Base-by-base conservation (phyloP, 2,888 invertebrate species). In the Chironomus riparius region DNA sequence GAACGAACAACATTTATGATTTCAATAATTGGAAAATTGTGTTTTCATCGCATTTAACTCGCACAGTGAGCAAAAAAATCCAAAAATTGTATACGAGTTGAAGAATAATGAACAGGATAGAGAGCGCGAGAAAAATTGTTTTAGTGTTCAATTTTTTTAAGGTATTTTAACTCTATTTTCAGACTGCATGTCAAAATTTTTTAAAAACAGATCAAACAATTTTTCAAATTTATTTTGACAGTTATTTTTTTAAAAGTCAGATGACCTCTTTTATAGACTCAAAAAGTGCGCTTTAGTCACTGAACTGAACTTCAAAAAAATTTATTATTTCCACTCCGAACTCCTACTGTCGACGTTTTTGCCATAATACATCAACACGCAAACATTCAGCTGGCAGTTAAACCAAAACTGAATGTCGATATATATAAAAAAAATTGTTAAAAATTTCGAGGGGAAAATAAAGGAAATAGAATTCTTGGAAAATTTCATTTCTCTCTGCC, bases 11-110 rank as follows among this genome's bases (percentile, higher is more conserved):
- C 65, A 65, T 65, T 65, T 65, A 65, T 24, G 56, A 65, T 21
- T 65, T 65, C 13, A 65, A 65, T 65, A 65, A 65, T 65, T 65
- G 65, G 65, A 65, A 65, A 65, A 65, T 65, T 65, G 21, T 24
- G 24, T 65, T 65, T 65, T 65, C 21, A 65, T 65, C 65, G 18
- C 21, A 65, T 12, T 65, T 22, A 56, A 56, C 56, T 15, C 15
- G 18, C 56, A 56, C n/a, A 18, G 7, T 15, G 15, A n/a, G 65
- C 65, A 65, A 65, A 65, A 65, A 65, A 24, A 24, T 28, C 1
- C 5, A 12, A 62, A 62, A 12, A 5, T 28, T 28, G 3, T 38
- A 6, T 10, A 38, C 2, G 38, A 38, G 38, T 65, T 2, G n/a
- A 65, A 65, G 6, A 24, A 65, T 24, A 65, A 65, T 65, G 65